A percentile compares a stretch with the other conserved stretches of the same genome.
These are phyloP conservation scores for Arrhamphus sclerolepis DNA, from an alignment of 2,797 vertebrate genomes.

Conservation along the genomic window DNA sequence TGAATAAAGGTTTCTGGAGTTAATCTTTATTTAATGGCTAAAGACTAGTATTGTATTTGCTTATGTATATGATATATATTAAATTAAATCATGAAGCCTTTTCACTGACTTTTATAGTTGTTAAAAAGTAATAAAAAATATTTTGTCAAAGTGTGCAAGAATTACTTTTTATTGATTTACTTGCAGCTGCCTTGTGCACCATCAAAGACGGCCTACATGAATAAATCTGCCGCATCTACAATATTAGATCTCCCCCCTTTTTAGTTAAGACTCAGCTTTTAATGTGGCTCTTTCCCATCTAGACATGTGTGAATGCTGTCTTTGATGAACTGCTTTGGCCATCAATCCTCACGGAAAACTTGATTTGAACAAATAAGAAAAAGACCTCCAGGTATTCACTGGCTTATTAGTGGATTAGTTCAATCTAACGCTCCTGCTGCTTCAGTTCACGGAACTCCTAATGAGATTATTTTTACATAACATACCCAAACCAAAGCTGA, in stretches of 20 bases:
- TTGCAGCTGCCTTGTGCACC: neutral
- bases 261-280: slow-evolving; percentile 4
- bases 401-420: slow-evolving; percentile 5
- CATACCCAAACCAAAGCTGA: neutral
- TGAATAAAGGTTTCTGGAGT: too few species aligned
- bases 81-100: too few species aligned
- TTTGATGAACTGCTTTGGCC: slow-evolving; percentile 11
- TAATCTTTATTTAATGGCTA: too few species aligned
- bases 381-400: slow-evolving; percentile 12
- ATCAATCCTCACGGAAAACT: slow-evolving; percentile 12
- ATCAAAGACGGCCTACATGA: neutral
- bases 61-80: too few species aligned
- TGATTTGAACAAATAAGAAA: slow-evolving; percentile 6
- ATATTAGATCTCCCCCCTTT: neutral
- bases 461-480: slow-evolving; percentile 22
- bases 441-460: slow-evolving; percentile 4
- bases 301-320: neutral
- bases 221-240: slow-evolving; percentile 1
- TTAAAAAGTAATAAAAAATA: too few species aligned
- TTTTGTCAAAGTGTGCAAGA: too few species aligned
- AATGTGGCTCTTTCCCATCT: neutral
- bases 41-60: too few species aligned
- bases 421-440: neutral
- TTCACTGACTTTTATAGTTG: too few species aligned
- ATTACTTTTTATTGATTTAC: neutral